Evolutionary conservation across 2,797 vertebrate species (phyloP).

Genomic region (Lycodopsis pacificus): DNA sequence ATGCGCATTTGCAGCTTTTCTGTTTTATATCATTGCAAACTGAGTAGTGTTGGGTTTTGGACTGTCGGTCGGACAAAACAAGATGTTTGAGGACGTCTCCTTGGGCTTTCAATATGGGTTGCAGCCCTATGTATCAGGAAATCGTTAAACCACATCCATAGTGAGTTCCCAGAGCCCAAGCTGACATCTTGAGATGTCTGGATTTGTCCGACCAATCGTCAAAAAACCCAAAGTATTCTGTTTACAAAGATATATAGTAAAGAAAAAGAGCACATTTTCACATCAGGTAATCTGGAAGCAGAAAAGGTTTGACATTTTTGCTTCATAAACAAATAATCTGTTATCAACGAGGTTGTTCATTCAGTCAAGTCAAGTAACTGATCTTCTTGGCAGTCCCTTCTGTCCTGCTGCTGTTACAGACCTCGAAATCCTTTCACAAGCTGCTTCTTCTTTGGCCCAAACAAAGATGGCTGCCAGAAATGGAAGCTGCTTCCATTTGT

Average conservation of each 20-base stretch:
- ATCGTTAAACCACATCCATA: background rate
- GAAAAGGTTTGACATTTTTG: background rate
- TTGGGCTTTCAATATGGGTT: background rate
- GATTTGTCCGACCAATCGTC: background rate
- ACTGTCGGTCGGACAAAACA: background rate
- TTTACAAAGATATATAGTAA: background rate
- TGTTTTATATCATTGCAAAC: background rate
- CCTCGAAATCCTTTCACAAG: slow-evolving; percentile 4
- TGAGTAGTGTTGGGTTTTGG: background rate
- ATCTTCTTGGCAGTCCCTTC: background rate
- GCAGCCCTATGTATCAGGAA: background rate
- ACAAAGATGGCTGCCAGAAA: slow-evolving; percentile 33
- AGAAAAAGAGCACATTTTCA: background rate
- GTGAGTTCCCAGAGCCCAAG: background rate
- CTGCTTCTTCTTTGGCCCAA: slow-evolving; percentile 12
- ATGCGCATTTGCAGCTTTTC: background rate
- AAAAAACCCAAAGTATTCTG: background rate
- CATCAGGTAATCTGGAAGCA: background rate
- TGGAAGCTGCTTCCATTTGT: background rate
- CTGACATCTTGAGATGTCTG: background rate
- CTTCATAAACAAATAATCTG: background rate
- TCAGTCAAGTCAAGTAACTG: background rate
- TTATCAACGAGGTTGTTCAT: background rate
- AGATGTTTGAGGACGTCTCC: background rate
- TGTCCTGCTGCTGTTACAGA: background rate